These are phyloP conservation scores for Thamnaconus septentrionalis DNA, from an alignment of 2,113 vertebrate species.

Conservation along the genomic window DNA sequence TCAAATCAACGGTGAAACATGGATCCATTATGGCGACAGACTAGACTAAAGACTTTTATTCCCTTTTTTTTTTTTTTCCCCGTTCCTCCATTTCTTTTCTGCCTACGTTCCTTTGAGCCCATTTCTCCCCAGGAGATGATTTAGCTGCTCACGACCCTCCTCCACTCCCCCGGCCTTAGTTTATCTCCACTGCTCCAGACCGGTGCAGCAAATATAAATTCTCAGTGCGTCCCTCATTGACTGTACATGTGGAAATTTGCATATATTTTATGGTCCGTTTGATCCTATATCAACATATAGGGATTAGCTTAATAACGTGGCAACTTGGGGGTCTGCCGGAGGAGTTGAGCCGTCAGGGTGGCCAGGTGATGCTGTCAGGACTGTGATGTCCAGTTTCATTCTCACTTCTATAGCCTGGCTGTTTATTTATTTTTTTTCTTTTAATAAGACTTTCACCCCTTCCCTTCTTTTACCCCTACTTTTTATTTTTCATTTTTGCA, in stretches of 20 bases:
- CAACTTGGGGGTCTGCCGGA: conserved; percentile 16
- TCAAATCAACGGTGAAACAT: no score
- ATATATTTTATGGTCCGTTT: conserved; percentile 10
- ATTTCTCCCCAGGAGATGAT: conserved; percentile 21
- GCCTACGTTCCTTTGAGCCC: conserved; percentile 8
- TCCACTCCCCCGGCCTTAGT: conserved; percentile 11
- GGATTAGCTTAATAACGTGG: not conserved
- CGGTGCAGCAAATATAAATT: conserved; percentile 21
- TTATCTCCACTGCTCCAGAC: conserved; percentile 21
- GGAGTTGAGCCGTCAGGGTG: conserved; percentile 43
- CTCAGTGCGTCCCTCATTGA: not conserved
- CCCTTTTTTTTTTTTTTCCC: not conserved
- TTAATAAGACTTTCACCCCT: not conserved
- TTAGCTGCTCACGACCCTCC: conserved; percentile 4
- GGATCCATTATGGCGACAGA: no score
- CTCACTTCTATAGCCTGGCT: no score
- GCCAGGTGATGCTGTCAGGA: conserved; percentile 11
- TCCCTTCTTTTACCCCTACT: not conserved
- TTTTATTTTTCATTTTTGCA: not conserved
- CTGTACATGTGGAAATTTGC: conserved; percentile 4
- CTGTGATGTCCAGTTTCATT: no score
- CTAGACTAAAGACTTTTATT: not conserved
- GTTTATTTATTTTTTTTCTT: not conserved
- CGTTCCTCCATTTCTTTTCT: not conserved
- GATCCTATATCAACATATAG: not conserved